Base-by-base conservation (phyloP, 2,797 vertebrate genomes). In the Hypotaenidia okinawae region DNA sequence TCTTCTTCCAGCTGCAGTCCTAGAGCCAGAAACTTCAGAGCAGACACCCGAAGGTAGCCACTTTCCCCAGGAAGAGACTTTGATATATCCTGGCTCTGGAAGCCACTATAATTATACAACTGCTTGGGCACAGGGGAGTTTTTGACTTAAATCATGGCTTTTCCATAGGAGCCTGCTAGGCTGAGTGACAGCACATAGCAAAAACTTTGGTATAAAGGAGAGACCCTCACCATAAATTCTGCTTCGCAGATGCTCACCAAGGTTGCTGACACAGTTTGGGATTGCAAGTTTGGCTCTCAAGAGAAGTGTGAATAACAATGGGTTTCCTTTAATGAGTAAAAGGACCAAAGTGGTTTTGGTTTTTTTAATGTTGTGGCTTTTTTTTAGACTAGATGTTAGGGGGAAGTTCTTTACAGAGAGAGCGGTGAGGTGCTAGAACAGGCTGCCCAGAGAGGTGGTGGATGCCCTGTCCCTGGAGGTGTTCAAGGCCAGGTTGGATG, bases 251-350 rank as follows among this genome's bases (percentile, higher is more conserved):
- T 87, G 83, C 68, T 80, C n/a, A 2, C n/a, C 28, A 76, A 77
- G 64, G 39, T 52, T 84, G 90, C 19, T 74, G 90, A 76, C 2
- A 5, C 61, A 88, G 87, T 78, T 88, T 87, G 89, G 51, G 87
- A 67, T 28, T 12, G 24, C 59, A 81, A 82, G 67, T 33, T 76
- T 22, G 66, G 63, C 59, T 95, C 87, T 90, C 74, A 30, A 73
- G 74, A 93, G 94, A 76, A 94, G 74, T 49, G 86, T 72, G 84
- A 93, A 84, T 78, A 66, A 81, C 80, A 84, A 55, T 67, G 41
- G 13, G 7, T 52, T 92, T 87, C 47, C 59, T 67, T 79, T 73
- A 79, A 84, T 69, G 63, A 87, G 33, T 67, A 84, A 87, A 89
- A 84, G 23, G n/a, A 64, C 47, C 12, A 33, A 23, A 22, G 27